Base-by-base conservation (phyloP, 37 sponge, comb jelly and placozoan species). In the Haliclona indistincta region DNA sequence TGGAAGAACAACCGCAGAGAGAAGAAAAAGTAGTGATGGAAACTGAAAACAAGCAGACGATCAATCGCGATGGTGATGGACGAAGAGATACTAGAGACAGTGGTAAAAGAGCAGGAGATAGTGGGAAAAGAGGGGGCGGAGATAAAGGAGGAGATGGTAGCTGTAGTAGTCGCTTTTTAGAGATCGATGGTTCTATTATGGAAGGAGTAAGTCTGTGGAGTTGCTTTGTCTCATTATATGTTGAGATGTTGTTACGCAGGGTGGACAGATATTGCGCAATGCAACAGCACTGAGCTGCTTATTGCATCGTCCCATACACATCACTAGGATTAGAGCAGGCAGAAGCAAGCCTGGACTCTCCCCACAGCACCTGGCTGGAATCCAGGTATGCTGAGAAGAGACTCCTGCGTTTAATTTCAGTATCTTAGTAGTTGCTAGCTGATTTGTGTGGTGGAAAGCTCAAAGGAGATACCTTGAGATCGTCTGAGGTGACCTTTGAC, bases 211-310 rank as follows among this genome's bases (percentile, higher is more conserved):
- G 85, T 17, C n/a, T n/a, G n/a, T n/a, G n/a, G n/a, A n/a, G n/a
- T n/a, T n/a, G n/a, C n/a, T n/a, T n/a, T n/a, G n/a, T n/a, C n/a
- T n/a, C n/a, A n/a, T n/a, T n/a, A n/a, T n/a, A n/a, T n/a, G n/a
- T n/a, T n/a, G n/a, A n/a, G n/a, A 51, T 67, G 3, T 2, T 73
- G 25, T 29, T 1, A 10, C 29, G 0, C 42, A 93, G 89, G 98
- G 98, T 32, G 98, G 98, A 19, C 98, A 97, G 88, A 94, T 97
- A 38, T 64, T 97, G 35, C 82, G 98, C 4, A 97, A 65, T 58
- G 71, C 90, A 10, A 78, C 82, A 43, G 83, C 98, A 23, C 49
- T 88, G 42, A 78, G 87, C 44, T 94, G 95, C 67, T 23, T 97
- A 11, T 49, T 91, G 58, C 10, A 71, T 6, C 83, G 74, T 34